Evolutionary conservation across 2,113 vertebrate genomes (phyloP), one percentile per base, ranked within the genome.

Genomic region (Pteronura brasiliensis): DNA sequence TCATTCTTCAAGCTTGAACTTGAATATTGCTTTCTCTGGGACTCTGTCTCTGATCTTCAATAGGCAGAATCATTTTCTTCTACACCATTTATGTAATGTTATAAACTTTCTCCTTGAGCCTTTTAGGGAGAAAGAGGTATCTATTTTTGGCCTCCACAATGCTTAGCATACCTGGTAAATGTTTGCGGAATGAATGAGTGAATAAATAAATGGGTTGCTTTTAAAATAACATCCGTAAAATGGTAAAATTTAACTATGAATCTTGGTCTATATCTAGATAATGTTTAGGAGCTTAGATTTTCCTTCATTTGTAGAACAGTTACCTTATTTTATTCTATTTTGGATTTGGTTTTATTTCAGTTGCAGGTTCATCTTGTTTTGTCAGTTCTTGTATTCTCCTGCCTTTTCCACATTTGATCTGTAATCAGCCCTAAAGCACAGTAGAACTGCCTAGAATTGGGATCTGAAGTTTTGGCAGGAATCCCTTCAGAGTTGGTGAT

Each of bases 401-500:
- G n/a, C 77, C 55, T 88, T 18, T 89, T 9, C 93, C 52, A 52
- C 36, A 39, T 94, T 83, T 80, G 95, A 71, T 96, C 92, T 95
- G 31, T n/a, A 77, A 82, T 20, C 10, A 0, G 74, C 93, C 84
- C 77, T 81, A 49, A 92, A 25, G 63, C n/a, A 39, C 69, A 34
- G 81, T 93, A 88, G 85, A 92, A 94, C 88, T 44, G 55, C 71
- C 81, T 88, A 71, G 59, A 96, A 80, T 97, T 47, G 65, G 85
- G 90, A 97, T 96, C 96, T 95, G 88, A 92, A 96, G 72, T 6
- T 4, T 92, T 97, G 67, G 96, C 90, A 98, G 96, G 96, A 92
- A 95, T 95, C 27, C 6, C 93, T 97, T 96, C 12, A 7, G 96
- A 97, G 93, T 97, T 97, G 92, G 96, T 97, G 97, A 97, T 98